Evolutionary conservation across 1,140 invertebrate genomes (phyloP).

Genomic region (Stenopsyche tienmushanensis): DNA sequence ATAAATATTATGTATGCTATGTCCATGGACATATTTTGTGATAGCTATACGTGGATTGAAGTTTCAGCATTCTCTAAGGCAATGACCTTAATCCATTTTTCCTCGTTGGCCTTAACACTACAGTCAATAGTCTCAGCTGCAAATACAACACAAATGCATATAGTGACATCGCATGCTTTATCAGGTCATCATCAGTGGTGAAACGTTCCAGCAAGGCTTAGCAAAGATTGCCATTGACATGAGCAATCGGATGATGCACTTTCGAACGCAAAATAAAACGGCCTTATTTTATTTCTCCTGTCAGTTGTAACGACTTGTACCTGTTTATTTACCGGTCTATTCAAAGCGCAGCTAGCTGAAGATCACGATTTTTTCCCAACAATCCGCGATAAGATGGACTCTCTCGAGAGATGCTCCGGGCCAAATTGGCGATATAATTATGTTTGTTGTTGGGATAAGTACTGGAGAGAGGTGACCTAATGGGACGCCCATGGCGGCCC

Average conservation of each 20-base stretch:
- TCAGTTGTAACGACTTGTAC: not conserved
- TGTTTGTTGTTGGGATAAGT: constrained; percentile 32
- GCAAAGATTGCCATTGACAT: not conserved
- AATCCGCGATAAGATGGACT: constrained; percentile 11
- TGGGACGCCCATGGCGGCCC: constrained; percentile 10
- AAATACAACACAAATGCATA: too few species aligned
- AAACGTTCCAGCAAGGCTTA: not conserved
- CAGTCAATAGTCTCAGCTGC: too few species aligned
- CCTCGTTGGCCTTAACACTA: too few species aligned
- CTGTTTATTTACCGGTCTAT: not conserved
- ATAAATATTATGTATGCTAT: too few species aligned
- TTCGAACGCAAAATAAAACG: too few species aligned
- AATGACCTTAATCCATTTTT: too few species aligned
- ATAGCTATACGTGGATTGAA: too few species aligned
- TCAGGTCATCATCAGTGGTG: not conserved
- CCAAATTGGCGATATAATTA: constrained; percentile 33
- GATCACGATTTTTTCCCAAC: constrained; percentile 20
- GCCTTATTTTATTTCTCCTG: too few species aligned
- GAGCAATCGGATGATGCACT: not conserved
- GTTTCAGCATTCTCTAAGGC: too few species aligned
- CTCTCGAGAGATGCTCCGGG: not conserved
- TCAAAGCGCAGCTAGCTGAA: constrained; percentile 2
- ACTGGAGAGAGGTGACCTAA: constrained; percentile 16
- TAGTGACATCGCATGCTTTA: not conserved
- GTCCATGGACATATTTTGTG: too few species aligned